Base-by-base conservation (phyloP, 2,113 vertebrate species). In the cat (Felis catus) region DNA sequence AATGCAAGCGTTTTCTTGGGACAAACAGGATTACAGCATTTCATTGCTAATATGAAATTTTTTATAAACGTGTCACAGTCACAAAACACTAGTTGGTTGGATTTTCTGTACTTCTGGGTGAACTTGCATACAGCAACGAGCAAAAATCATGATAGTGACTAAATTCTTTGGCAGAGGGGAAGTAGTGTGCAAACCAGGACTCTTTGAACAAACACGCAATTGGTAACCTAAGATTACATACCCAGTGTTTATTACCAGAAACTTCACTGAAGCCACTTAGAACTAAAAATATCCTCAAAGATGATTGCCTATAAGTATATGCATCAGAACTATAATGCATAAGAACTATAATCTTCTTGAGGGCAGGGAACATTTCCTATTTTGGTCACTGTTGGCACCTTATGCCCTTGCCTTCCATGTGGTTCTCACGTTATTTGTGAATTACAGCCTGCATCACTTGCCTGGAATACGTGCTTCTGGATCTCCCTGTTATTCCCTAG, bases 11-110 rank as follows among this genome's bases (percentile, higher is more conserved):
- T 97, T 98, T 98, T 94, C 78, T 71, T 94, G 80, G 95, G 97
- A 98, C 95, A 98, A 97, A 98, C 91, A 97, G 94, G 95, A 94
- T 95, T 97, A 97, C 21, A 89, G 45, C 65, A 94, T 97, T 95
- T 97, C 94, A 95, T 21, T 96, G 94, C 95, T 95, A 98, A 97
- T 90, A 96, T 16, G 55, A 65, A 96, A 97, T 91, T 95, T 89
- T 51, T 91, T 87, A 96, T 93, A 93, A 96, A 93, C 79, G 95
- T 80, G 96, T 97, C 84, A 87, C 94, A 94, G 88, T 96, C 73
- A 95, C n/a, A 73, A 78, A 94, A 88, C 79, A 91, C 48, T 48
- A 81, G n/a, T 93, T 89, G 39, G n/a, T 74, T 97, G 65, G 12
- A 82, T 96, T 90, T 97, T 39, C 66, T 85, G 21, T 81, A 61